These are phyloP conservation scores for Cataglyphis hispanica DNA, from an alignment of 1,140 invertebrate species.

Conservation along the genomic window DNA sequence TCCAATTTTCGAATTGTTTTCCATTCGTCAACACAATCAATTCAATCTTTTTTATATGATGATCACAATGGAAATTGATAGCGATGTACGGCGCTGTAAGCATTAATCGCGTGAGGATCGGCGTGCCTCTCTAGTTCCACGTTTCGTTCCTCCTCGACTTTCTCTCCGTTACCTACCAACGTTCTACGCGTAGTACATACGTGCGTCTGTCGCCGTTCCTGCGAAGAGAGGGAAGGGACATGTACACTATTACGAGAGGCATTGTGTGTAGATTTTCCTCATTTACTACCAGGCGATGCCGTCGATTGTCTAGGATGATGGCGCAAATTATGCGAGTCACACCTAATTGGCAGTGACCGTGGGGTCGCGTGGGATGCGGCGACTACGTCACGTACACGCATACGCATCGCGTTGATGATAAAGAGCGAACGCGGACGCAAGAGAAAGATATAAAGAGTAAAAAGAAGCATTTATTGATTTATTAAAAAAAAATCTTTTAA, in stretches of 20 bases:
- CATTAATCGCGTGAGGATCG: conserved; percentile 26
- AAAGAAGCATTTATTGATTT: conserved; percentile 8
- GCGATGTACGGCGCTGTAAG: conserved; percentile 6
- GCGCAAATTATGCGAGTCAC: conserved; percentile 76
- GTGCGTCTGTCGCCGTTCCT: conserved; percentile 18
- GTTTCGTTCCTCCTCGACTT: not conserved
- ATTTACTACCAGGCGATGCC: conserved; percentile 76
- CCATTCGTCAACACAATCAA: too few relatives aligned
- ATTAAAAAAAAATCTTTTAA: not conserved
- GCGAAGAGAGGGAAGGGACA: not conserved
- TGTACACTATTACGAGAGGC: conserved; percentile 57
- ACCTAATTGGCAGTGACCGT: conserved; percentile 80
- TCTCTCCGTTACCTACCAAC: not conserved
- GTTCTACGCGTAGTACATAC: conserved; percentile 45
- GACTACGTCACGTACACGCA: conserved; percentile 52
- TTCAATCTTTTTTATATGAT: not conserved
- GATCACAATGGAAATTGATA: conserved; percentile 16
- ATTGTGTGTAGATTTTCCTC: conserved; percentile 80
- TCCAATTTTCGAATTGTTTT: not conserved
- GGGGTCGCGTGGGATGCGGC: conserved; percentile 69
- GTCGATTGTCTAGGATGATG: conserved; percentile 75
- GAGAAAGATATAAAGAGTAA: not conserved
- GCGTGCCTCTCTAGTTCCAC: conserved; percentile 21
- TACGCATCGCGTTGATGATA: conserved; percentile 23
- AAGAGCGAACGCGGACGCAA: conserved; percentile 2